Evolutionary conservation across 2,888 invertebrate genomes (phyloP), one percentile per base, ranked within the genome.

Genomic region (Apocheima hispidaria): DNA sequence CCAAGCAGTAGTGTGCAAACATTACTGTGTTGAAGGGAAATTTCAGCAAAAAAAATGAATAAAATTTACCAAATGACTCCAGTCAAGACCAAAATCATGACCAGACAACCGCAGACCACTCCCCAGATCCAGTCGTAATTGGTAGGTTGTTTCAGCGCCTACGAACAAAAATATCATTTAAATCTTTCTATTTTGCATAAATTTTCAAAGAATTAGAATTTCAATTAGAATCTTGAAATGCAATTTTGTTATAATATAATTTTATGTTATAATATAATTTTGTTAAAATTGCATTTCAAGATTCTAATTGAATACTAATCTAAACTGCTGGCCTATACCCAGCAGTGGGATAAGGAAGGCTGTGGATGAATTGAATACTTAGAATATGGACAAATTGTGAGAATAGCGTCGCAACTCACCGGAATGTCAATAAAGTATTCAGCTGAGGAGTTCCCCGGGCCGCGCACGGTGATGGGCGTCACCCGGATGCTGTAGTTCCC

Each of bases 401-500:
- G n/a, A n/a, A 33, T 10, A 7, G 7, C 1, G 20, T 10, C 38
- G n/a, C n/a, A 1, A 65, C 84, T 83, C 73, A 94, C 96, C 82
- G 95, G 93, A 80, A 97, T 96, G 65, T 90, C 86, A 67, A 96
- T 93, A 78, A 93, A 94, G 38, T 92, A 82, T 4, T 88, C 79
- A 0, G 93, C 79, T 3, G 96, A 94, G 63, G 90, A 94, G 61
- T 94, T 94, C 10, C 96, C 96, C 55, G 94, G 93, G 28, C 96
- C 97, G 49, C 96, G 96, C 65, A 98, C 92, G 9, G 98, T 97
- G 50, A 95, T 95, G 6, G 98, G 97, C 58, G 94, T 94, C 10
- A 98, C 94, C 68, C 94, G 93, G 49, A 98, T 91, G 69, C 96
- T 96, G 86, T 98, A 98, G 89, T 97, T 98, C 23, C 98, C 98